Evolutionary conservation across 2,113 vertebrate genomes (phyloP).

Genomic region (Bambusicola thoracicus): DNA sequence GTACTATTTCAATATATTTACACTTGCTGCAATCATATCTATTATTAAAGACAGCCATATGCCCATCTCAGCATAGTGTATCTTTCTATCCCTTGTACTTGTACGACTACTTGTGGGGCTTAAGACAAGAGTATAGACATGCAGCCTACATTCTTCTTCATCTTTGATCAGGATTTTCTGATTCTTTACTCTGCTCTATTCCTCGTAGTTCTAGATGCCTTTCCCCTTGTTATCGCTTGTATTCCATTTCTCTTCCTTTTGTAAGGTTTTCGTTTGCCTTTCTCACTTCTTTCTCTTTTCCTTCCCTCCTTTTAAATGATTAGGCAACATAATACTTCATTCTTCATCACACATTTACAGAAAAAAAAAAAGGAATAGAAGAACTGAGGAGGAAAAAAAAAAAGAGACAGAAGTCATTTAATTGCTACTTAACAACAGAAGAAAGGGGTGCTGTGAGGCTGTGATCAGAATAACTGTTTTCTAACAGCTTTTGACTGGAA

Average conservation of each 20-base stretch:
- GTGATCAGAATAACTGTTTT: background rate
- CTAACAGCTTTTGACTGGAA: background rate
- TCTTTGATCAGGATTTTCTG: background rate
- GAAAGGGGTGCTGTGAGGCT: background rate
- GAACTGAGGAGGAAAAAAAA: background rate
- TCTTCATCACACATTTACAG: background rate
- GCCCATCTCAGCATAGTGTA: background rate
- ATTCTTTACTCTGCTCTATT: background rate
- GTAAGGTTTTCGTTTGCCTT: background rate
- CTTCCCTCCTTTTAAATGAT: background rate
- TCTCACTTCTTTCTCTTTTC: background rate
- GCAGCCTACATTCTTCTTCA: background rate
- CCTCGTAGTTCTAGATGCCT: background rate
- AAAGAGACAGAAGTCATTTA: background rate
- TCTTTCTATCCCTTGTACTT: background rate
- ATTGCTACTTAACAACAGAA: background rate
- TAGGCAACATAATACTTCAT: background rate
- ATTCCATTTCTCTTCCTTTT: background rate
- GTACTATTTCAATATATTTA: slow-evolving; percentile 31
- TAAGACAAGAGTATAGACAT: background rate
- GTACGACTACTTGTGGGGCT: too few species aligned
- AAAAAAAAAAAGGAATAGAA: background rate
- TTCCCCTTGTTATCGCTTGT: rapidly evolving
- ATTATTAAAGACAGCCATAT: slow-evolving; percentile 40
- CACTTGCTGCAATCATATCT: background rate